Base-by-base conservation (phyloP, 1,140 invertebrate genomes). In the Phocides pigmalion region DNA sequence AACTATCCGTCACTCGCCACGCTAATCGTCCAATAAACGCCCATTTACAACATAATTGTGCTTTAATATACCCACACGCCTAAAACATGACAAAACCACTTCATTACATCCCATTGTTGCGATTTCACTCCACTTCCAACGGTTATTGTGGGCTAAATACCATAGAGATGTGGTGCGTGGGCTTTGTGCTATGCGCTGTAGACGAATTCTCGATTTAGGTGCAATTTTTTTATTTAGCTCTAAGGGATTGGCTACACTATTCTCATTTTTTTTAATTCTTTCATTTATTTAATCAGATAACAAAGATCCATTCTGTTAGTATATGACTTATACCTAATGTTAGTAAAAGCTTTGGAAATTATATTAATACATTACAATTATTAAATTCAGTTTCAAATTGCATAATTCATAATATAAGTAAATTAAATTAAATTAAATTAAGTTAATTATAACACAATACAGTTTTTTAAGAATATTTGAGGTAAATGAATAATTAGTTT, bases 1-100 rank as follows among this genome's bases (percentile, higher is more conserved):
- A 9, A 39, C 35, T 62, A 61, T 61, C 62, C 63, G 46, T 54
- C 39, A 37, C 68, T 62, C 70, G 67, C 63, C 64, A 65, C 53
- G 44, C 77, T 84, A 84, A 87, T 84, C 73, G 81, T 68, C 70
- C 81, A 74, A 79, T 84, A 82, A 86, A 79, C 77, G 74, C 62
- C 71, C 75, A 81, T 83, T 81, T 80, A 83, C 71, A 79, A 76
- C 74, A 72, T 85, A 85, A 87, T 87, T 82, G 84, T 78, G 42
- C 72, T 76, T 81, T 85, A 87, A 87, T 85, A 83, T 77, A 77
- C 73, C 79, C 80, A 82, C 83, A 79, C 66, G 69, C 44, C 72
- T 66, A 75, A 78, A 76, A 80, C 68, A 77, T 76, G 79, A 83
- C 74, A 76, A 81, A 78, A 81, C 79, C 79, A 78, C 83, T 86